Evolutionary conservation across 2,113 vertebrate species (phyloP).

Genomic region (Irena cyanogastra): DNA sequence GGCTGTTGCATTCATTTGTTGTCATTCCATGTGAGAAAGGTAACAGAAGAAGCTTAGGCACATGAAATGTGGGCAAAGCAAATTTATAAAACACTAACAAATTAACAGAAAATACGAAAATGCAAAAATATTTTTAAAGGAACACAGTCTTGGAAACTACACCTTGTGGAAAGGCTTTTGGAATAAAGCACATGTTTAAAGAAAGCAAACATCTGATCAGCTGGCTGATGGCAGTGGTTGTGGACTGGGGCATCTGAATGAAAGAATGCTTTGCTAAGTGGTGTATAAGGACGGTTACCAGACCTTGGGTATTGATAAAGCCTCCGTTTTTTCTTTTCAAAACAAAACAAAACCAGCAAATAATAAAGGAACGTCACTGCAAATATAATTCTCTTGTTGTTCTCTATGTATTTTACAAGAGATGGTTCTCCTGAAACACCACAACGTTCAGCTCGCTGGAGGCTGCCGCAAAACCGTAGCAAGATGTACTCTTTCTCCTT

Average conservation of each 20-base stretch:
- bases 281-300: background rate
- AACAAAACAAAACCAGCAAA: background rate
- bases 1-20: background rate
- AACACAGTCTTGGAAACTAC: background rate
- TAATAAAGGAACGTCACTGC: background rate
- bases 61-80: background rate
- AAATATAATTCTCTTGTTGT: background rate
- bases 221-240: fast-evolving
- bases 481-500: background rate
- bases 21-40: background rate
- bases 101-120: background rate
- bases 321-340: background rate
- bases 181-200: background rate
- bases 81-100: background rate
- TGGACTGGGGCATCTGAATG: background rate
- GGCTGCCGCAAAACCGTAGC: background rate
- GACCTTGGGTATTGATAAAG: background rate
- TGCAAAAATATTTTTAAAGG: background rate
- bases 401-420: background rate
- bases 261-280: background rate
- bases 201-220: background rate
- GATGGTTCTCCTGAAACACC: background rate
- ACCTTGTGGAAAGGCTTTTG: background rate
- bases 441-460: background rate
- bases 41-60: background rate